These are phyloP conservation scores for Pherbina coryleti DNA, from an alignment of 2,888 invertebrate species.

Conservation along the genomic window DNA sequence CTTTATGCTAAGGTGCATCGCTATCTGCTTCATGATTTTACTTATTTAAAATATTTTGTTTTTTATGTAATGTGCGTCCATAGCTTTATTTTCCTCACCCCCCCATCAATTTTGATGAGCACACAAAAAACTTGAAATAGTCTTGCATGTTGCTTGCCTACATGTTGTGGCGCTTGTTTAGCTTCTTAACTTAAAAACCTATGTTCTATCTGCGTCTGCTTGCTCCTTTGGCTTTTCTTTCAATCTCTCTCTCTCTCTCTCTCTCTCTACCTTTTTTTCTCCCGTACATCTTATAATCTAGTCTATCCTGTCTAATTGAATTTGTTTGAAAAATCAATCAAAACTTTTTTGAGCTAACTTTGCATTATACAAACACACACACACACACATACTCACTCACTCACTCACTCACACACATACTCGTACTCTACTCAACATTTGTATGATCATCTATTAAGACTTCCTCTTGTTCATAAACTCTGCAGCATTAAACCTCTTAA, in stretches of 20 bases:
- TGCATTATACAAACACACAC: no score
- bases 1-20: no score
- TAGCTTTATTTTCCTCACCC: neutral
- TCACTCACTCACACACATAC: neutral
- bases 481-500: slow-evolving; percentile 11
- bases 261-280: neutral
- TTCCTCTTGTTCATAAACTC: slow-evolving; percentile 13
- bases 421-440: neutral
- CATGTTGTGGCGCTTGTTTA: no score
- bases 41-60: no score
- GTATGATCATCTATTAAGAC: neutral
- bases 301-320: slow-evolving; percentile 15
- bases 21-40: no score
- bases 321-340: slow-evolving; percentile 18
- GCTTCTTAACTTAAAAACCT: no score
- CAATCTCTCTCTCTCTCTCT: neutral
- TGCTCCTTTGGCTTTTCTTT: neutral
- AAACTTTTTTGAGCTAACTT: slow-evolving; percentile 9
- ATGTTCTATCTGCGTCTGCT: neutral
- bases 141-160: no score
- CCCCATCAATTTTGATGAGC: no score
- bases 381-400: neutral
- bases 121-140: no score
- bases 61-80: neutral
- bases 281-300: neutral